Evolutionary conservation across 2,888 invertebrate species (phyloP).

Genomic region (Oeneis ivallda): DNA sequence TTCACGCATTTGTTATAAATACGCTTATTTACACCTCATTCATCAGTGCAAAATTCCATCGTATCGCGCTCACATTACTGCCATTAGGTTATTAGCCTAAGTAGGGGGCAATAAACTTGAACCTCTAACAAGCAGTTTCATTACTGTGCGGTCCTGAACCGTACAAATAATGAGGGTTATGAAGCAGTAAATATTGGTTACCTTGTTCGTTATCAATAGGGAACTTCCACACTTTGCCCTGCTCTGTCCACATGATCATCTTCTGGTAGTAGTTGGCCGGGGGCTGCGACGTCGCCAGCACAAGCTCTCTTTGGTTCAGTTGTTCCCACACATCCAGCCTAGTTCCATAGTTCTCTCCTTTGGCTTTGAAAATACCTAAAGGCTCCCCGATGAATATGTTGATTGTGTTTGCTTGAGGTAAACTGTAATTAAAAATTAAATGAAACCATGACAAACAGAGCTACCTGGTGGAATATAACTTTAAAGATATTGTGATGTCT

Average conservation of each 20-base stretch:
- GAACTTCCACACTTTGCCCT: constrained; percentile 97
- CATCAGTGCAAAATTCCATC: too few species aligned
- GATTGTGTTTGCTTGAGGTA: constrained; percentile 64
- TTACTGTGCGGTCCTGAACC: too few species aligned
- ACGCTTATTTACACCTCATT: too few species aligned
- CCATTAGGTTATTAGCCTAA: too few species aligned
- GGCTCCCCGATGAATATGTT: constrained; percentile 84
- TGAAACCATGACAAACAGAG: too few species aligned
- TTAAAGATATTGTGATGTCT: too few species aligned
- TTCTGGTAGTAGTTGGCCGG: constrained; percentile 96
- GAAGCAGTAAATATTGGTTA: constrained; percentile 49
- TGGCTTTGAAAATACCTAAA: constrained; percentile 83
- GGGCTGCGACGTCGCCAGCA: constrained; percentile 85
- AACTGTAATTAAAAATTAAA: constrained; percentile 39
- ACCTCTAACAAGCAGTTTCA: too few species aligned
- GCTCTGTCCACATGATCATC: constrained; percentile 95
- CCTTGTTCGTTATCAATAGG: constrained; percentile 99
- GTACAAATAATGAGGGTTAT: too few species aligned
- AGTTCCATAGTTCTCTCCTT: constrained; percentile 62
- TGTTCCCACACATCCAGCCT: constrained; percentile 85
- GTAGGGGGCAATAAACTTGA: too few species aligned
- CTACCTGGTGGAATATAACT: too few species aligned
- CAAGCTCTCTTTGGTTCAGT: constrained; percentile 85
- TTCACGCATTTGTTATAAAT: too few species aligned
- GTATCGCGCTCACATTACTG: too few species aligned